Evolutionary conservation across 2,888 invertebrate species (phyloP).

Genomic region (Scaptomyza caliginosa): DNA sequence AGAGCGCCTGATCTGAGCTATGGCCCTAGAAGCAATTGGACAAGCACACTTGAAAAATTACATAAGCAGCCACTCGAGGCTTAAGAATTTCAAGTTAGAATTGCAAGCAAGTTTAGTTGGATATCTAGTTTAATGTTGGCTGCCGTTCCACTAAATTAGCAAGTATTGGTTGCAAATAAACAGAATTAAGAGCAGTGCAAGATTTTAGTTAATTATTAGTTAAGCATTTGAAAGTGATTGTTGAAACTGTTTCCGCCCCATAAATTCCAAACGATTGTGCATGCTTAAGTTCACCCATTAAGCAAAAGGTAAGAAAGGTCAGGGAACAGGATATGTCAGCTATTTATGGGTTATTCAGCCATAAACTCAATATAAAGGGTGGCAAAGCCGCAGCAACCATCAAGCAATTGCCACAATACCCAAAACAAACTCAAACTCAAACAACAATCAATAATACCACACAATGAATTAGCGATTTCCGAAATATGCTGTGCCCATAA

Average conservation of each 20-base stretch:
- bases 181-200: background rate
- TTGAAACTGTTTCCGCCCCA: slow-evolving; percentile 43
- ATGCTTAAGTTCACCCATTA: slow-evolving; percentile 29
- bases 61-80: slow-evolving; percentile 18
- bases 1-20: slow-evolving; percentile 13
- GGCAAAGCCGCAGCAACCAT: slow-evolving; percentile 18
- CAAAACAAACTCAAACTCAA: slow-evolving; percentile 13
- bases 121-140: background rate
- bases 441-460: slow-evolving; percentile 29
- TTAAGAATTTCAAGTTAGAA: background rate
- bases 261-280: slow-evolving; percentile 54
- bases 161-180: too few species aligned
- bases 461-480: slow-evolving; percentile 69
- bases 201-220: slow-evolving; percentile 5
- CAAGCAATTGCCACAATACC: slow-evolving; percentile 20
- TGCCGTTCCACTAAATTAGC: background rate
- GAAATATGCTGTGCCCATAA: slow-evolving; percentile 28
- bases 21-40: slow-evolving; percentile 1
- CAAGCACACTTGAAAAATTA: slow-evolving; percentile 13
- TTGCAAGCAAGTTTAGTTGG: background rate
- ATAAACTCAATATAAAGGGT: slow-evolving; percentile 42
- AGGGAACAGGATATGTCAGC: slow-evolving; percentile 19
- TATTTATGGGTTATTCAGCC: slow-evolving; percentile 61
- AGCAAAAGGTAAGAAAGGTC: slow-evolving; percentile 8
- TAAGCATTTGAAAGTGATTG: slow-evolving; percentile 12